Conservation (phyloP, 2,888 invertebrate genomes). For the Yponomeuta cagnagella region DNA sequence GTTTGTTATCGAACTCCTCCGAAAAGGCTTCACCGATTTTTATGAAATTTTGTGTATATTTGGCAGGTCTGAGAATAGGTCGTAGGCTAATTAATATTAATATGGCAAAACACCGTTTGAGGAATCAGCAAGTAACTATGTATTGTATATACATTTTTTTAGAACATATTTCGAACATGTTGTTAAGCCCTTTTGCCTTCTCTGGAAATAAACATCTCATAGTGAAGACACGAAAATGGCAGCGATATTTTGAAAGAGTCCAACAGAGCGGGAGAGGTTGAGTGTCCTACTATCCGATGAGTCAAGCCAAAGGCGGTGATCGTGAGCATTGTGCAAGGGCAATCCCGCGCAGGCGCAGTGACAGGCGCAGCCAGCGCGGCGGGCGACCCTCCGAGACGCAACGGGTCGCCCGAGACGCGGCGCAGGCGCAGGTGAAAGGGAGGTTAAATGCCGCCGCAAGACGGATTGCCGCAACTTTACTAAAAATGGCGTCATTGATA, state of each 20-base stretch:
- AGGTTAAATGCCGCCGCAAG: conserved; percentile 59
- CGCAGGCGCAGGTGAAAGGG: conserved; percentile 59
- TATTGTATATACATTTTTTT: too few relatives aligned
- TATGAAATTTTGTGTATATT: too few relatives aligned
- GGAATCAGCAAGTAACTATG: too few relatives aligned
- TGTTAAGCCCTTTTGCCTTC: neutral
- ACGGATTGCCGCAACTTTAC: conserved; percentile 66
- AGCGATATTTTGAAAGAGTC: neutral
- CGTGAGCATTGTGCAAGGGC: conserved; percentile 13
- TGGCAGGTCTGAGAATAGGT: too few relatives aligned
- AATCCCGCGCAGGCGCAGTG: conserved; percentile 22
- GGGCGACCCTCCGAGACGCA: conserved; percentile 38
- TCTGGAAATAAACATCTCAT: neutral
- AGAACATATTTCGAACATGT: too few relatives aligned
- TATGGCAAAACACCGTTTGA: too few relatives aligned
- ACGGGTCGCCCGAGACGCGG: conserved; percentile 21
- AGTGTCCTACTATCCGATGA: conserved; percentile 12
- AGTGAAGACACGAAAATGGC: neutral
- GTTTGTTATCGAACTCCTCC: too few relatives aligned
- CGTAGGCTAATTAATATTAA: too few relatives aligned
- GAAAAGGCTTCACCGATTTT: too few relatives aligned
- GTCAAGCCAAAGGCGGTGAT: conserved; percentile 11
- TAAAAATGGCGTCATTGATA: conserved; percentile 72
- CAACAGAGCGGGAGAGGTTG: neutral
- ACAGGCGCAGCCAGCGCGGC: conserved; percentile 49